phyloP scores from a whole-genome alignment of 2,888 invertebrate genomes.

The Lycia hirtaria region DNA sequence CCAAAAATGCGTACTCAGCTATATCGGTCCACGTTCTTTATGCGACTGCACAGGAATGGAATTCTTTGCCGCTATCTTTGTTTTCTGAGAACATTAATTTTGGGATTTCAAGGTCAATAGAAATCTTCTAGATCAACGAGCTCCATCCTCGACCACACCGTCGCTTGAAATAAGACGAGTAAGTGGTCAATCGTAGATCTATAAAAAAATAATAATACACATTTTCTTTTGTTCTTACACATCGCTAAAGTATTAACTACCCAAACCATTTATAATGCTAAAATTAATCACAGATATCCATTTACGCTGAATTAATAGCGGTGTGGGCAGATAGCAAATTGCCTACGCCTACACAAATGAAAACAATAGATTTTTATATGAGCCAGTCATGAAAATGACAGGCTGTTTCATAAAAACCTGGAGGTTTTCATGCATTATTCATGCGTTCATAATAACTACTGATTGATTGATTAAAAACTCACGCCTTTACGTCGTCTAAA shows the following conservation, averaged over 20 bases:
- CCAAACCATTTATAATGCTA: constrained; percentile 1
- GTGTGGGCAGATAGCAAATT: constrained; percentile 13
- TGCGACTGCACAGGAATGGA: too few species aligned
- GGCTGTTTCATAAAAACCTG: neutral
- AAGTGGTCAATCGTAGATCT: too few species aligned
- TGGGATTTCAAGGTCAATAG: too few species aligned
- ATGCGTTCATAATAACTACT: neutral
- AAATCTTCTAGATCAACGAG: too few species aligned
- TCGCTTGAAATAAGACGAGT: too few species aligned
- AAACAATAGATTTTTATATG: constrained; percentile 11
- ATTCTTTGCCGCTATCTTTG: too few species aligned
- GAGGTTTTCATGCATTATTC: neutral
- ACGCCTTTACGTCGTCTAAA: too few species aligned
- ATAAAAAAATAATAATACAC: too few species aligned
- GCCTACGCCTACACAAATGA: constrained; percentile 8
- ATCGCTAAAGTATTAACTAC: neutral
- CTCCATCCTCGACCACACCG: too few species aligned
- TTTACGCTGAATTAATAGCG: constrained; percentile 10
- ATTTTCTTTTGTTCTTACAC: neutral
- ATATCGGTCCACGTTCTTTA: too few species aligned
- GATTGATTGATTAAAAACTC: neutral
- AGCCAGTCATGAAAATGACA: constrained; percentile 3
- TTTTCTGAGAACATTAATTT: too few species aligned
- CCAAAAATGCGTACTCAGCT: too few species aligned
- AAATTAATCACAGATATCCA: constrained; percentile 16